A percentile compares a stretch with the other conserved stretches of the same genome.
phyloP scores from a whole-genome alignment of 2,113 vertebrate species.

The Gasterosteus aculeatus region DNA sequence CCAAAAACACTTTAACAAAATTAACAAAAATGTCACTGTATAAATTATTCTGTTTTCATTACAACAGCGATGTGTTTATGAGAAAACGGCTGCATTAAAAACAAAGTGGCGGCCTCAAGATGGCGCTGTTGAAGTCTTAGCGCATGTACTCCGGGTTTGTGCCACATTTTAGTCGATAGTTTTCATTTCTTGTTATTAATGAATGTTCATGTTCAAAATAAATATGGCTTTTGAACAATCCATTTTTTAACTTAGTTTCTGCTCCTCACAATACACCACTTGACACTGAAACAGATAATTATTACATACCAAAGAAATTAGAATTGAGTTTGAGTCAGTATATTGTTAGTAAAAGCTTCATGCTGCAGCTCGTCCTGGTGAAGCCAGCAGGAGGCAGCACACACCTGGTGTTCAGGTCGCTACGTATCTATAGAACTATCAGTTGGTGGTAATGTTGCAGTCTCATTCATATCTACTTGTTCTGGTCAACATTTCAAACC shows the following conservation, averaged over 20 bases:
- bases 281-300: background rate
- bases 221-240: background rate
- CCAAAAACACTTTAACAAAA: slow-evolving; percentile 99
- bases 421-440: background rate
- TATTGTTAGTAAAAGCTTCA: background rate
- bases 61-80: background rate
- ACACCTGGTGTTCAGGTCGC: background rate
- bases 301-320: background rate
- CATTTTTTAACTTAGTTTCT: background rate
- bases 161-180: slow-evolving; percentile 3
- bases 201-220: slow-evolving; percentile 12
- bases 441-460: background rate
- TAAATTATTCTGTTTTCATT: slow-evolving; percentile 11
- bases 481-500: background rate
- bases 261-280: background rate
- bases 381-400: slow-evolving; percentile 57
- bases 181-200: background rate
- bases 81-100: background rate
- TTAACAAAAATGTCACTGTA: background rate
- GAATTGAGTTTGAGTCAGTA: background rate
- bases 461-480: background rate
- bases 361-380: too few relatives aligned
- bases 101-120: background rate
- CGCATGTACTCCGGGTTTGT: background rate
- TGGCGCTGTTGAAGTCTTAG: background rate